These are phyloP conservation scores for Capitella teleta DNA, from an alignment of 1,140 invertebrate species.

Conservation along the genomic window DNA sequence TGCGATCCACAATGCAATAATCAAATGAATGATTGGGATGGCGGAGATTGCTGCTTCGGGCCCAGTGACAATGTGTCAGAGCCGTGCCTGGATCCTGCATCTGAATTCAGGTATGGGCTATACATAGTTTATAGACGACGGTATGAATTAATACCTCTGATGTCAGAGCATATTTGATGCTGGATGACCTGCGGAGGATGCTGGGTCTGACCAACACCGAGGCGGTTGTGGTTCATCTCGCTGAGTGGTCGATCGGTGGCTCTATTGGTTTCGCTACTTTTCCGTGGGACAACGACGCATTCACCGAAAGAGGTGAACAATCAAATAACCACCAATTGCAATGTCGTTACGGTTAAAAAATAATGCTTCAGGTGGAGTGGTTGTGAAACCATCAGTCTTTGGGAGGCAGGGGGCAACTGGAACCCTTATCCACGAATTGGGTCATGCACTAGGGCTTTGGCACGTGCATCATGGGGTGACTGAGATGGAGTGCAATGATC, in stretches of 20 bases:
- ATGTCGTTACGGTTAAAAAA: not conserved
- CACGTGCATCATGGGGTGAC: slow-evolving; percentile 36
- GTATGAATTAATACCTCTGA: not conserved
- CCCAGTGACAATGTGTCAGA: slow-evolving; percentile 9
- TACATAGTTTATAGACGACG: too few species aligned
- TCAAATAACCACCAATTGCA: not conserved
- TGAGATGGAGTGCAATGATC: slow-evolving; percentile 29
- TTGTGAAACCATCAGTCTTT: slow-evolving; percentile 24
- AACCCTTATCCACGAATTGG: slow-evolving; percentile 33
- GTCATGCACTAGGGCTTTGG: slow-evolving; percentile 36
- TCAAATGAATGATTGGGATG: slow-evolving; percentile 22
- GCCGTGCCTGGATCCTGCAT: slow-evolving; percentile 23
- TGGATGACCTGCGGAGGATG: slow-evolving; percentile 22
- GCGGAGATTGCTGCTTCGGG: slow-evolving; percentile 25
- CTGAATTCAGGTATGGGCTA: slow-evolving; percentile 20
- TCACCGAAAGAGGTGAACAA: slow-evolving; percentile 17
- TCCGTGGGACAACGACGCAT: slow-evolving; percentile 33
- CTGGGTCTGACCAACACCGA: slow-evolving; percentile 16
- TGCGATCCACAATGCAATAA: slow-evolving; percentile 29
- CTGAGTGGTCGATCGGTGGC: slow-evolving; percentile 17
- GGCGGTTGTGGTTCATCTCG: slow-evolving; percentile 25
- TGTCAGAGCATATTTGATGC: slow-evolving; percentile 25
- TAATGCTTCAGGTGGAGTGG: slow-evolving; percentile 21
- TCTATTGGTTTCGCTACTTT: slow-evolving; percentile 30
- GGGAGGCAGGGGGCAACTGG: slow-evolving; percentile 17